A percentile compares a stretch with the other conserved stretches of the same genome.
phyloP scores from a whole-genome alignment of 2,888 invertebrate genomes.

The Leptinotarsa haldemani region DNA sequence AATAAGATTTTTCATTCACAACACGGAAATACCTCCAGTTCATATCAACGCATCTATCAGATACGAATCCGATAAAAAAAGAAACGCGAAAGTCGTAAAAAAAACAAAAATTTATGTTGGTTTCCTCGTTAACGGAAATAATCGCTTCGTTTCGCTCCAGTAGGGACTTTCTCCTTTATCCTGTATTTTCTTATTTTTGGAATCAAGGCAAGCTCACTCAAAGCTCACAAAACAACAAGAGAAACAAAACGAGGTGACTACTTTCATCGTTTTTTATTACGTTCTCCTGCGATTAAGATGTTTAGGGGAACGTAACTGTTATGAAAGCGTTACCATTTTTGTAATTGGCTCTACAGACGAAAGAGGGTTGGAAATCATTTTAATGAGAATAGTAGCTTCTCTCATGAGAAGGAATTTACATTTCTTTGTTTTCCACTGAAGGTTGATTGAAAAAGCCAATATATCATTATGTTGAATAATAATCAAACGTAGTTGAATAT shows the following conservation, averaged over 20 bases:
- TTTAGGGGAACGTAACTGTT: slow-evolving; percentile 27
- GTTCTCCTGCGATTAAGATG: slow-evolving; percentile 24
- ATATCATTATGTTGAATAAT: no score
- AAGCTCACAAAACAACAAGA: neutral
- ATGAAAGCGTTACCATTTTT: slow-evolving; percentile 26
- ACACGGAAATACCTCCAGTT: neutral
- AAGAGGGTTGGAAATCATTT: slow-evolving; percentile 8
- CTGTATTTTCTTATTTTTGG: slow-evolving; percentile 24
- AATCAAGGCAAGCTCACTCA: slow-evolving; percentile 20
- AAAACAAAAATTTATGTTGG: slow-evolving; percentile 25
- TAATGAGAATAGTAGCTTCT: no score
- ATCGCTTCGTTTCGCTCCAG: slow-evolving; percentile 29
- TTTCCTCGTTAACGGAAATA: slow-evolving; percentile 31
- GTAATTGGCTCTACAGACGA: slow-evolving; percentile 9
- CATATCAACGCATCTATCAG: slow-evolving; percentile 3
- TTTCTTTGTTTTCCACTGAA: no score
- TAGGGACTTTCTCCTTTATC: slow-evolving; percentile 28
- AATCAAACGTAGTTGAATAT: no score
- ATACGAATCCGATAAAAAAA: slow-evolving; percentile 23
- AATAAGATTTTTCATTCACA: no score
- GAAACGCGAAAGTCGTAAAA: slow-evolving; percentile 20
- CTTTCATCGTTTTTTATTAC: slow-evolving; percentile 20
- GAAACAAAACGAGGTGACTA: slow-evolving; percentile 25
- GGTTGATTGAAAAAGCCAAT: no score
- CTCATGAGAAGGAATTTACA: no score